Conservation (phyloP, 2,888 invertebrate genomes). For the Drosophila longiperda region DNA sequence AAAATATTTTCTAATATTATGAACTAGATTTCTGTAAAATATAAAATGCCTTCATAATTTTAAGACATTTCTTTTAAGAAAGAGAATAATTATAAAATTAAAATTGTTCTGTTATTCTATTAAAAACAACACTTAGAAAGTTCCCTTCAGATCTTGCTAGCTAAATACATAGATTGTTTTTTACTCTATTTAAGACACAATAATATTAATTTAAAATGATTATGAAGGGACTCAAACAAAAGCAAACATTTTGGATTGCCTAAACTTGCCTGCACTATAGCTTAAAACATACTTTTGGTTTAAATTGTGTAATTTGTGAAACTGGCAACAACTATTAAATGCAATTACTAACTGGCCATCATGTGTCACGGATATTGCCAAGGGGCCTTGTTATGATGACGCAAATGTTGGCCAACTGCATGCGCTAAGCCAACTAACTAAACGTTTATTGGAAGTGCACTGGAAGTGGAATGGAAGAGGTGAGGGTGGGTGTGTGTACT, state of each 20-base stretch:
- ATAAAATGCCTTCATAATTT: not conserved
- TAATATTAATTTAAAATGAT: not conserved
- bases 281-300: not conserved
- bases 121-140: not conserved
- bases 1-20: not conserved
- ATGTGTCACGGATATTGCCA: slow-evolving; percentile 15
- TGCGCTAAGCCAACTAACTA: slow-evolving; percentile 13
- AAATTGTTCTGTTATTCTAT: not conserved
- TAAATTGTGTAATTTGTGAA: not conserved
- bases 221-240: not conserved
- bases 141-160: not conserved
- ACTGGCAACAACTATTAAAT: slow-evolving; percentile 1
- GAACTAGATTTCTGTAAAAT: not conserved
- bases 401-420: slow-evolving; percentile 34
- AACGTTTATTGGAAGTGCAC: slow-evolving; percentile 41
- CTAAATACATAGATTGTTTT: not conserved
- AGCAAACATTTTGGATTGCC: not conserved
- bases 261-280: not conserved
- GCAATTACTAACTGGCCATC: slow-evolving; percentile 6
- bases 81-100: not conserved
- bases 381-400: slow-evolving; percentile 29
- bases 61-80: not conserved
- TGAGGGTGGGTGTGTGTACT: not conserved
- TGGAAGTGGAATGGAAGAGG: slow-evolving; percentile 60
- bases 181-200: not conserved